Conservation (phyloP, 2,888 invertebrate species). For the Seira ritae region DNA sequence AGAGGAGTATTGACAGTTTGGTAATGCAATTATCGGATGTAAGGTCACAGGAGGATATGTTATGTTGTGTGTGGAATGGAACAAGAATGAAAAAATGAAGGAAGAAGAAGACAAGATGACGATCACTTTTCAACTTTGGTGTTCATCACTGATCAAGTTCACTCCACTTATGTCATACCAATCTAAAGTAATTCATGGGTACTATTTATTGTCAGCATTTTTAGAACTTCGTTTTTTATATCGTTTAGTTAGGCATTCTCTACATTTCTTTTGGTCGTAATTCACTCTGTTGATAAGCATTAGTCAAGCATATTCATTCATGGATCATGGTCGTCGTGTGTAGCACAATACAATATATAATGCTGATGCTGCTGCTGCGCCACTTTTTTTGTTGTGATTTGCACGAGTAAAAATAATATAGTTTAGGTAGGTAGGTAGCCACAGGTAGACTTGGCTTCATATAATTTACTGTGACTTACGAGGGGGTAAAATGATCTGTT, state of each 20-base stretch:
- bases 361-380: no score
- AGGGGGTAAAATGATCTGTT: background rate
- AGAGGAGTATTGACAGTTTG: conserved; percentile 51
- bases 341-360: no score
- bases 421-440: no score
- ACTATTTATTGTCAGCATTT: background rate
- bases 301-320: background rate
- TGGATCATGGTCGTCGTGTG: background rate
- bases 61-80: background rate
- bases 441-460: background rate
- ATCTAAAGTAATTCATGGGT: background rate
- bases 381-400: background rate
- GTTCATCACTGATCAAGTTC: background rate
- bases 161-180: background rate
- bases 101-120: background rate
- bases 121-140: conserved; percentile 10
- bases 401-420: background rate
- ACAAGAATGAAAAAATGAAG: background rate
- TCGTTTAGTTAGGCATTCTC: background rate
- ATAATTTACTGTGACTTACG: background rate
- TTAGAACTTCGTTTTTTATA: background rate
- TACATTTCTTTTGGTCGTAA: background rate
- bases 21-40: conserved; percentile 54
- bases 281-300: background rate
- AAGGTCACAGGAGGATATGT: conserved; percentile 45